Conservation (phyloP, 2,113 vertebrate genomes). For the Rhinolophus ferrumequinum region DNA sequence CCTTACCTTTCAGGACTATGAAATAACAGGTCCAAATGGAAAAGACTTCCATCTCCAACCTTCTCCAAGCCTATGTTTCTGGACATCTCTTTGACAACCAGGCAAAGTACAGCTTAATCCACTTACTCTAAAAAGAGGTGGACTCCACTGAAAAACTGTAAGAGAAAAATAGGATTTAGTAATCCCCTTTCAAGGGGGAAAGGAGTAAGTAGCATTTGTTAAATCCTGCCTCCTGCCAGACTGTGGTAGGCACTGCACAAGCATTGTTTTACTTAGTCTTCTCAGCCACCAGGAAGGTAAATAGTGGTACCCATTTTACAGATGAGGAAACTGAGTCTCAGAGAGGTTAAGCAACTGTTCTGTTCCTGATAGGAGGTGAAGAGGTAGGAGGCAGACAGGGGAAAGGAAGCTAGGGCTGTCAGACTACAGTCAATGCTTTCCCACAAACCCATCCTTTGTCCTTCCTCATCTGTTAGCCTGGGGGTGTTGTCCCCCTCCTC, state of each 20-base stretch:
- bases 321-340: no score
- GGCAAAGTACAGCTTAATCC: neutral
- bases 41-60: no score
- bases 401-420: neutral
- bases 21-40: no score
- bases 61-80: no score
- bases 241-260: neutral
- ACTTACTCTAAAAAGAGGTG: neutral
- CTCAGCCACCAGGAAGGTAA: neutral
- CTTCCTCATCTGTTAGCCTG: neutral
- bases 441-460: fast-evolving
- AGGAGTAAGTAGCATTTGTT: neutral
- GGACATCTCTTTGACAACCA: neutral
- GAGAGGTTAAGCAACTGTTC: no score
- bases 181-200: neutral
- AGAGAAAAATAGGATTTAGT: neutral
- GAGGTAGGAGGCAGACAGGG: neutral
- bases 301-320: neutral
- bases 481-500: no score
- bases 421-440: neutral
- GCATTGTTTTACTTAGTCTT: neutral
- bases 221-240: neutral
- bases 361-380: neutral
- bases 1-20: no score
- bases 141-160: neutral